Evolutionary conservation across 2,888 invertebrate genomes (phyloP), one percentile per base, ranked within the genome.

Genomic region (Epirrhoe tristata): DNA sequence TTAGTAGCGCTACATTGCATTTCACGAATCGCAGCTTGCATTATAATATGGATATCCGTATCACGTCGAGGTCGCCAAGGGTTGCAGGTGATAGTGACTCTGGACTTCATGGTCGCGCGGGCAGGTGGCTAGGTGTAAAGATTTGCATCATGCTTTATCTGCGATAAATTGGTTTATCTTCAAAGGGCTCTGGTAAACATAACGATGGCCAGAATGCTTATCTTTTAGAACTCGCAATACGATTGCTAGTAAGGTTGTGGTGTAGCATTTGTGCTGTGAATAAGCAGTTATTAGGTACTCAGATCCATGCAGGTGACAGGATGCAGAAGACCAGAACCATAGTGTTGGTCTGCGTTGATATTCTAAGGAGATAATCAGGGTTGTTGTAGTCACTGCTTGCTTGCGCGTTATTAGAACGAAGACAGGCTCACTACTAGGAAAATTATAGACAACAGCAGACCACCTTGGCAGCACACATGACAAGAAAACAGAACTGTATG

Each of bases 1-100:
- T 67, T 63, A 67, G 55, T 58, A 32, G 55, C 16, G 43, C 46
- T 50, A 43, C 32, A 63, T 17, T 36, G 32, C 6, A 24, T 36
- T 34, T 58, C 24, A 51, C 16, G 51, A 12, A 54, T 51, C 53
- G 31, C 57, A 31, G 53, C 57, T 66, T 24, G 56, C 34, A 51
- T 43, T 43, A 34, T 12, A 34, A 39, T 17, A 7, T 48, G 8
- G 32, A 34, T 52, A 39, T 64, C 24, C 52, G 5, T 16, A 16
- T 50, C 50, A 50, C 48, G 53, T 14, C 31, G 53, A 43, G 39
- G 39, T 12, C 6, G 36, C 24, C 24, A 24, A 24, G 24, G 24
- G 32, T n/a, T 31, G 58, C 43, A 8, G 12, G 48, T 58, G 24
- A 52, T 17, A 10, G 48, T 36, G 16, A 34, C 53, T 53, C 48